Evolutionary conservation across 1,140 invertebrate species (phyloP), one percentile per base, ranked within the genome.

Genomic region (Rhynchophorus ferrugineus): DNA sequence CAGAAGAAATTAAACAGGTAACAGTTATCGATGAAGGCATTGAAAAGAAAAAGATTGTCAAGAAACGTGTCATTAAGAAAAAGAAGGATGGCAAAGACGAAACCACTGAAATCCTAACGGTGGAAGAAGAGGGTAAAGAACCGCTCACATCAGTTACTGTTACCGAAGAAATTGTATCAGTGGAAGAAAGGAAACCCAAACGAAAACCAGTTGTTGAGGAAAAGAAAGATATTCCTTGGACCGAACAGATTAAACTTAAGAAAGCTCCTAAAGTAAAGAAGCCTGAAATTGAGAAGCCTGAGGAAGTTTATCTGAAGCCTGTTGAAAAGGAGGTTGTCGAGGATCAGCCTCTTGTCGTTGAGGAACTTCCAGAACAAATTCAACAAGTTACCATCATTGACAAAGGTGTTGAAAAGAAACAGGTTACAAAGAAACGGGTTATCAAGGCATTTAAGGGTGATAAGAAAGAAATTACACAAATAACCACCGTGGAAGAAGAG

Each of bases 391-490:
- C 75, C 51, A 59, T 63, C 16, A 46, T 57, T 14, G 56, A 57
- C 37, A 49, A 58, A 21, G 64, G 56, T 14, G 56, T 46, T 16
- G 50, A 67, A 0, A 64, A 61, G 1, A 63, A 66, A 18, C 65
- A 63, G 48, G 36, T 57, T n/a, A 51, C 57, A 8, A 62, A 62
- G 43, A 71, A 65, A 58, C 19, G 42, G 65, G 68, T 17, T 49
- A 68, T 68, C 35, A 74, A 70, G 9, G 73, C 70, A 49, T 63
- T 64, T 5, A 69, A 67, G 21, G 73, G 71, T n/a, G 61, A 63
- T 7, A 72, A 69, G 50, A 56, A 62, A 34, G 58, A 65, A 53
- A 60, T 62, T 2, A 64, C 63, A 6, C 58, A 65, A 57, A 65
- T 67, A 37, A 56, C 63, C 0, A 67, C 58, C 1, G 61, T 68